phyloP scores from a whole-genome alignment of 2,888 invertebrate genomes.

The Calephelis perditalis region DNA sequence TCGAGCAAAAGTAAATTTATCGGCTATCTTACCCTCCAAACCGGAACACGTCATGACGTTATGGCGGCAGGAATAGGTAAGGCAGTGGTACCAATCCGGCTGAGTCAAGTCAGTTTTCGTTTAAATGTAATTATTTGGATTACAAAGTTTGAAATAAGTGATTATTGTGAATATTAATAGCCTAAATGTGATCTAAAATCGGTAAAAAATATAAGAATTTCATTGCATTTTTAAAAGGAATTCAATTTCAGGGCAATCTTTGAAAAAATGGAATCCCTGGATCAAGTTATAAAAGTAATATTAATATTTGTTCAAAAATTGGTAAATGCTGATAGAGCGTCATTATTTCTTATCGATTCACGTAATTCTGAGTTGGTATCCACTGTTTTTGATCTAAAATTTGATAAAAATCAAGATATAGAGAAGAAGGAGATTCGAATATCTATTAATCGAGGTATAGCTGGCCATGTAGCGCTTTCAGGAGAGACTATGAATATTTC shows the following conservation, averaged over 20 bases:
- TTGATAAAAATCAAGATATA: constrained; percentile 43
- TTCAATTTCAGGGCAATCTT: constrained; percentile 85
- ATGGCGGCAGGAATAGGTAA: too few relatives aligned
- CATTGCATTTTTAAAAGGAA: background rate
- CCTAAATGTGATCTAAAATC: constrained; percentile 34
- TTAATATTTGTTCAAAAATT: constrained; percentile 90
- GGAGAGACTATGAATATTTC: constrained; percentile 88
- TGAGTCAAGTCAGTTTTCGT: too few relatives aligned
- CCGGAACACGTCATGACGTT: too few relatives aligned
- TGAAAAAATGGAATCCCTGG: constrained; percentile 92
- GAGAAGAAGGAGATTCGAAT: constrained; percentile 80
- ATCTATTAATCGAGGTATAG: constrained; percentile 87
- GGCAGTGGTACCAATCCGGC: too few relatives aligned
- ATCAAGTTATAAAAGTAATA: constrained; percentile 88
- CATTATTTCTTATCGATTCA: constrained; percentile 87
- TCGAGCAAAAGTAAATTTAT: too few relatives aligned
- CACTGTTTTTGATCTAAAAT: constrained; percentile 85
- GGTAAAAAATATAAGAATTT: too few relatives aligned
- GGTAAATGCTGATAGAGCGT: constrained; percentile 90
- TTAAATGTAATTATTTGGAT: too few relatives aligned
- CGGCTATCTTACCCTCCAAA: too few relatives aligned
- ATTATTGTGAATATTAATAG: constrained; percentile 36
- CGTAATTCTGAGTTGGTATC: constrained; percentile 87
- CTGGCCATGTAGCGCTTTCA: constrained; percentile 88
- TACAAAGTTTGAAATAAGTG: too few relatives aligned